A percentile compares a stretch with the other conserved stretches of the same genome.
phyloP scores from a whole-genome alignment of 2,113 vertebrate species.

The Pao palembangensis region DNA sequence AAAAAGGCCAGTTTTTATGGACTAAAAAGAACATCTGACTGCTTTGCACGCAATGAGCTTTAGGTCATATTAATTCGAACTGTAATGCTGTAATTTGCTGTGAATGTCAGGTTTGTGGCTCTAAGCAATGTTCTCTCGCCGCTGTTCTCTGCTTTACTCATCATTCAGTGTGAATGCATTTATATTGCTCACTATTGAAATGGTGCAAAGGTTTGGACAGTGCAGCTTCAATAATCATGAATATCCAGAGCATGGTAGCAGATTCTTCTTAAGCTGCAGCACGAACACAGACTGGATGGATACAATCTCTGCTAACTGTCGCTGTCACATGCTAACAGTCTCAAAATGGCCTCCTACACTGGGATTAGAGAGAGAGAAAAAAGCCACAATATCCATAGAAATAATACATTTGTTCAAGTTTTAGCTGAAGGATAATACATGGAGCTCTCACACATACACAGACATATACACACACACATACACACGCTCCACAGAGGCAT shows the following conservation, averaged over 20 bases:
- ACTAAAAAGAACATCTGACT: conserved; percentile 36
- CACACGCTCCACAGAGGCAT: conserved; percentile 76
- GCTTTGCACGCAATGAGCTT: conserved; percentile 13
- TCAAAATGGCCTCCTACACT: conserved; percentile 7
- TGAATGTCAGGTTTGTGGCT: conserved; percentile 29
- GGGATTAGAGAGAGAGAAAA: conserved; percentile 21
- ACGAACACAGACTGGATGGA: conserved; percentile 39
- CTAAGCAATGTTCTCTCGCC: conserved; percentile 25
- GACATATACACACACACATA: conserved; percentile 36
- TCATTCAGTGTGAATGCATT: not conserved
- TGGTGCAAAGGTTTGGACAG: conserved; percentile 13
- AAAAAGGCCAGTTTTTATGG: not conserved
- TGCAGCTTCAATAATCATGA: conserved; percentile 15
- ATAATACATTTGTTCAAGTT: conserved; percentile 20
- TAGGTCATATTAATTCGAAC: conserved; percentile 18
- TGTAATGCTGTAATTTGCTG: conserved; percentile 26
- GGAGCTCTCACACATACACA: conserved; percentile 19
- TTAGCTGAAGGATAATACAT: conserved; percentile 49
- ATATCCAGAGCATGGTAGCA: conserved; percentile 25
- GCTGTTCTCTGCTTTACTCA: conserved; percentile 3
- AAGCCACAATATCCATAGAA: conserved; percentile 1
- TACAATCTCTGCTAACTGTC: not conserved
- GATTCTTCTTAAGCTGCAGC: conserved; percentile 27
- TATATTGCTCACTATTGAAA: not conserved
- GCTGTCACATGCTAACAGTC: conserved; percentile 6